Evolutionary conservation across 2,113 vertebrate species (phyloP), one percentile per base, ranked within the genome.

Genomic region (Motacilla alba): DNA sequence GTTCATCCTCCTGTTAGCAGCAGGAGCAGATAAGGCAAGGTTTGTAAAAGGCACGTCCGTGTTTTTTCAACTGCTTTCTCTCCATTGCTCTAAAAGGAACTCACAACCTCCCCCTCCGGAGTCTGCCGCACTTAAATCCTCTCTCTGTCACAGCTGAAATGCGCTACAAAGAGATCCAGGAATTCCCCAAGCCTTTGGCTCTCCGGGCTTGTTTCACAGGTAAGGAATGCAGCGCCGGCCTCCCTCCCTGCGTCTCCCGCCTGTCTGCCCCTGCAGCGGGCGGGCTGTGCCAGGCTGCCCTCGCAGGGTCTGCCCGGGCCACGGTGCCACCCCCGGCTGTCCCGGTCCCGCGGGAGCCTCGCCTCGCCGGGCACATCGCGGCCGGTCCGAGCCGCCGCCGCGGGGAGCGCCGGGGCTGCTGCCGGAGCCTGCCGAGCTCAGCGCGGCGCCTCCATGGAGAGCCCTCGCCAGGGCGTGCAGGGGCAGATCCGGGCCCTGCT

Each of bases 401-500:
- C 74, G 20, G 23, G 35, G 64, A 64, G 43, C 87, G 44, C 63
- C 27, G 62, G 64, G 59, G 83, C 13, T 23, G 83, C 77, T 8
- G 63, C 5, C 4, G 30, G 83, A 91, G 59, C 72, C 83, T 63
- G 50, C 56, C 4, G 1, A 50, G 85, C 87, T 35, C 35, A 35
- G 35, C 35, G 35, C 35, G 35, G 35, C 35, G 35, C 35, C 35
- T 35, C 35, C 35, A 35, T 35, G 96, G 92, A 95, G 88, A 83
- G 13, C 59, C 84, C 64, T 67, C 35, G 80, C 70, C 70, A 60
- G 4, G 49, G 88, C 95, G 1, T 93, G 95, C 96, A 95, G 90
- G 88, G 96, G 96, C 96, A 97, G 79, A 97, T 96, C 93, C 60
- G 96, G 96, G 94, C 93, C 75, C 72, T 68, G 79, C 93, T 74